Evolutionary conservation across 2,797 vertebrate species (phyloP), one percentile per base, ranked within the genome.

Genomic region (Peromyscus aztecus): DNA sequence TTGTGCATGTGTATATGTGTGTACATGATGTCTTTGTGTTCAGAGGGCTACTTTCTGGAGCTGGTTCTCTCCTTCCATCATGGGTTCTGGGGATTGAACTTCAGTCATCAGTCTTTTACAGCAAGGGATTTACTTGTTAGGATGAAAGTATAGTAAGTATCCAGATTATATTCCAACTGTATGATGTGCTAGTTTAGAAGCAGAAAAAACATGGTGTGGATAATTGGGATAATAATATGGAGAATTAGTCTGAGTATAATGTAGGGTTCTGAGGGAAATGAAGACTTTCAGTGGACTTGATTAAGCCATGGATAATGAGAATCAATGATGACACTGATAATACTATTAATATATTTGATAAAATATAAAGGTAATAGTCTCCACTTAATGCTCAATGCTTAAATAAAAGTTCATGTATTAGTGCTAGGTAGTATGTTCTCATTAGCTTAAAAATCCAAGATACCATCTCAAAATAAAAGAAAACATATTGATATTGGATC

Each of bases 391-490:
- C 3, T 95, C 31, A 71, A 37, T 40, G 83, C 91, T 89, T 61
- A 67, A 90, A 69, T 67, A 86, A 6, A 52, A 82, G 2, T 4
- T 8, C 46, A 9, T 40, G 2, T 65, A 10, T 82, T 52, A 78
- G 14, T 77, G n/a, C 14, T 67, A n/a, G 17, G 27, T 80, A 88
- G 3, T 78, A 6, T 94, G 6, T 80, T 17, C 34, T 71, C 4
- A 73, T 92, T 90, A 40, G 34, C 43, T 40, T 61, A 88, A 71
- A 81, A 12, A 65, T n/a, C 14, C 13, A 77, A 82, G 19, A 13
- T 61, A 77, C 52, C 29, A 92, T 12, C 34, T 91, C 55, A 89
- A 19, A 80, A 67, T 13, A 91, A 67, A 95, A 93, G 61, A 86
- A 17, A 91, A 17, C 31, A n/a, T 46, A 10, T 12, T 86, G 40